Base-by-base conservation (phyloP, 2,113 vertebrate genomes). In the Tachysurus vachellii region DNA sequence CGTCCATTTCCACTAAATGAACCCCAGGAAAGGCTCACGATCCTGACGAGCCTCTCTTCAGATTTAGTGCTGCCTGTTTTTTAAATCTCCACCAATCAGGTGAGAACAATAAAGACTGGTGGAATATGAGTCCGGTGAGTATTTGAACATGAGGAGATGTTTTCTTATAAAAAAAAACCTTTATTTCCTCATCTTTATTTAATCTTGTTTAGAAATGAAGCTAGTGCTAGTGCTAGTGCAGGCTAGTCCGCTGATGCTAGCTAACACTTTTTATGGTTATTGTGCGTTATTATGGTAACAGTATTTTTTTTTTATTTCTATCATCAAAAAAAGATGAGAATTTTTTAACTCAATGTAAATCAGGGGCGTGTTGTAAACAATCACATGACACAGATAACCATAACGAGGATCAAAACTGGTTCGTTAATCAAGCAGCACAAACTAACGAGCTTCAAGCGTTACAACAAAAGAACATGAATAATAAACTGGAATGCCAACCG, bases 1-100 rank as follows among this genome's bases (percentile, higher is more conserved):
- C 87, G 79, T 87, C 87, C 85, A 88, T 90, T 88, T 88, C 42
- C 68, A 21, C 83, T 36, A 31, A 3, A 8, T 9, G 3, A 66
- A 31, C 16, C 56, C 21, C n/a, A 54, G 42, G 68, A 86, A 50
- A 47, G 28, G 1, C 57, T 47, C 68, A 26, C 7, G 1, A 23
- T 23, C 66, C 31, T n/a, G 36, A 36, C 5, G 36, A 47, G 11
- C 23, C 81, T 31, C 23, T 9, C 44, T 21, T 53, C 44, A 28
- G 14, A 64, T 50, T 28, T 28, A 50, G 21, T 42, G 0, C 0
- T 1, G 42, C 21, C 19, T 26, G 1, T 2, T 47, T 13, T 62
- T 64, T n/a, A 4, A 3, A 23, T 26, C 64, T 12, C 11, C n/a
- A 16, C 12, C 64, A 14, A 62, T 28, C 64, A 59, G 57, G 61